phyloP scores from a whole-genome alignment of 1,140 invertebrate species.

The Antheraea pernyi region DNA sequence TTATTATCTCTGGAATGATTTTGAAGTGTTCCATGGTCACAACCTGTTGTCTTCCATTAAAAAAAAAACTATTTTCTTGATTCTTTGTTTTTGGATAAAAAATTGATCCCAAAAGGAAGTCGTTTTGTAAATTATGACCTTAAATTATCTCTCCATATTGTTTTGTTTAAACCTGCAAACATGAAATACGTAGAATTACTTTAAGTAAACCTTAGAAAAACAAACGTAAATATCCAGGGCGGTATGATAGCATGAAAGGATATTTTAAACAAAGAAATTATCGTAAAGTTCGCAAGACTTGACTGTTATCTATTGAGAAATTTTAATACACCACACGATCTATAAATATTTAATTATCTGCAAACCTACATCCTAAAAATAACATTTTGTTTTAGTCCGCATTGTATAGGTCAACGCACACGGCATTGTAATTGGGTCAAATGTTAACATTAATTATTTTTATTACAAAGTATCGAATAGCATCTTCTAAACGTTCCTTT shows the following conservation, averaged over 20 bases:
- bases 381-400: slow-evolving; percentile 70
- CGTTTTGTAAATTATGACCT: slow-evolving; percentile 27
- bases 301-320: slow-evolving; percentile 14
- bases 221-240: no score
- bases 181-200: no score
- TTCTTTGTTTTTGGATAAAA: slow-evolving; percentile 44
- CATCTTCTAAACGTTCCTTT: background rate
- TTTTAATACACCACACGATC: slow-evolving; percentile 41
- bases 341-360: slow-evolving; percentile 78
- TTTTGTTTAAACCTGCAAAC: slow-evolving; percentile 6
- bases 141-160: slow-evolving; percentile 8
- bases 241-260: background rate
- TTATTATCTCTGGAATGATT: background rate
- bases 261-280: slow-evolving; percentile 63
- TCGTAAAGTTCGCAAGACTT: slow-evolving; percentile 41
- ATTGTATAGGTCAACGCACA: slow-evolving; percentile 77
- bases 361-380: slow-evolving; percentile 77
- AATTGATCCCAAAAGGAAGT: slow-evolving; percentile 61
- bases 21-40: slow-evolving; percentile 12
- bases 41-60: slow-evolving; percentile 4
- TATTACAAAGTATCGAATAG: slow-evolving; percentile 13
- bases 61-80: slow-evolving; percentile 6
- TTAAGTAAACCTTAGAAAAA: background rate
- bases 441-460: slow-evolving; percentile 57
- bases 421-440: slow-evolving; percentile 70